Evolutionary conservation across 1,140 invertebrate species (phyloP).

Genomic region (Pachypsylla venusta): DNA sequence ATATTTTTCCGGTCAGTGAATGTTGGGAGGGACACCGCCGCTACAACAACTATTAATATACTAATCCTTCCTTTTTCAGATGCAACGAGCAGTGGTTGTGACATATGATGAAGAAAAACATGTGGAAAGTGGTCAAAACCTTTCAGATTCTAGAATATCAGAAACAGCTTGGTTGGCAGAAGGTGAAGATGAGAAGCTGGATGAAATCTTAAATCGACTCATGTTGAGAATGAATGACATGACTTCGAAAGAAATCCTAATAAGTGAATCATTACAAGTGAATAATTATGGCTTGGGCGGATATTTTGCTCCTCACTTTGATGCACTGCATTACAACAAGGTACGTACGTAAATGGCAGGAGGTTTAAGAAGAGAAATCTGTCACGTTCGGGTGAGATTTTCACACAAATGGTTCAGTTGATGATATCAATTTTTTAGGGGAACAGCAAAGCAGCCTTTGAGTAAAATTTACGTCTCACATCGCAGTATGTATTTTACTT

Average conservation of each 20-base stretch:
- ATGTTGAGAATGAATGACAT: constrained; percentile 10
- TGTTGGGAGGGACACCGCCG: too few relatives aligned
- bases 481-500: too few relatives aligned
- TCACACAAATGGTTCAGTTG: too few relatives aligned
- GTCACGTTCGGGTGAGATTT: background rate
- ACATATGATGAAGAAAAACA: background rate
- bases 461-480: too few relatives aligned
- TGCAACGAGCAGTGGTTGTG: constrained; percentile 9
- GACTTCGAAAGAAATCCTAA: background rate
- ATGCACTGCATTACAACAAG: constrained; percentile 11
- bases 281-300: constrained; percentile 15
- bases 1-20: too few relatives aligned
- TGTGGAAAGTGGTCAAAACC: constrained; percentile 3
- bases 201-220: background rate
- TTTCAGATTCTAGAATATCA: constrained; percentile 10
- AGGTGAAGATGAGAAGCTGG: background rate
- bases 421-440: too few relatives aligned
- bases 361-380: background rate
- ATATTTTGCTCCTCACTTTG: constrained; percentile 9
- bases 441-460: too few relatives aligned
- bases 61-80: constrained; percentile 2
- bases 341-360: constrained; percentile 6
- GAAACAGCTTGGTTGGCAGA: constrained; percentile 14
- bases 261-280: constrained; percentile 11
- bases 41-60: too few relatives aligned